Conservation (phyloP, 2,113 vertebrate genomes). For the Phylloscopus trochilus region DNA sequence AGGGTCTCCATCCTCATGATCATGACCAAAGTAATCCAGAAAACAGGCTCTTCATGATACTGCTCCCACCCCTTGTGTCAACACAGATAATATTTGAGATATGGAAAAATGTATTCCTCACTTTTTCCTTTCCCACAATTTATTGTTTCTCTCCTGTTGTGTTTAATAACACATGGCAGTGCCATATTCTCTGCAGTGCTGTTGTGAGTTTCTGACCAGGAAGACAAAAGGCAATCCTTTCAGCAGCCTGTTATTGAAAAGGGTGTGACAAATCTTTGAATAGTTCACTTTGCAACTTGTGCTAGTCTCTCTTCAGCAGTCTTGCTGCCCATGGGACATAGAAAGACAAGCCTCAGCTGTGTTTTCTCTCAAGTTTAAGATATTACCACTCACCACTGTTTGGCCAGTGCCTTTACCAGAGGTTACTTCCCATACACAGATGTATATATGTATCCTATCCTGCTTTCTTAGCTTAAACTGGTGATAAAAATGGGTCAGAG, state of each 20-base stretch:
- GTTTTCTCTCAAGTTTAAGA: not conserved
- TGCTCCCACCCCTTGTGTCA: not conserved
- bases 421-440: not conserved
- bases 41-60: not conserved
- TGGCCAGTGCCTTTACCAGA: not conserved
- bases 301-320: not conserved
- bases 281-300: not conserved
- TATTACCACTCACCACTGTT: rapidly evolving
- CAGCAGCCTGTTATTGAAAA: not conserved
- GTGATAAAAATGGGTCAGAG: not conserved
- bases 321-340: not conserved
- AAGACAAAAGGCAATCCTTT: not conserved
- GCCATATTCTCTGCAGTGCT: rapidly evolving
- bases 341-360: not conserved
- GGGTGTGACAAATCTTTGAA: not conserved
- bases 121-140: not conserved
- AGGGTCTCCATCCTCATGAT: not conserved
- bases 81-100: not conserved
- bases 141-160: not conserved
- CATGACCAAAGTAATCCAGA: not conserved
- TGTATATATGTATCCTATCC: not conserved
- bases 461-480: not conserved
- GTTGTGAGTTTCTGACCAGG: not conserved
- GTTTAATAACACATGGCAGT: not conserved
- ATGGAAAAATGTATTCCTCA: not conserved